Conservation (phyloP, 1,140 invertebrate species). For the Zaprionus gabonicus region DNA sequence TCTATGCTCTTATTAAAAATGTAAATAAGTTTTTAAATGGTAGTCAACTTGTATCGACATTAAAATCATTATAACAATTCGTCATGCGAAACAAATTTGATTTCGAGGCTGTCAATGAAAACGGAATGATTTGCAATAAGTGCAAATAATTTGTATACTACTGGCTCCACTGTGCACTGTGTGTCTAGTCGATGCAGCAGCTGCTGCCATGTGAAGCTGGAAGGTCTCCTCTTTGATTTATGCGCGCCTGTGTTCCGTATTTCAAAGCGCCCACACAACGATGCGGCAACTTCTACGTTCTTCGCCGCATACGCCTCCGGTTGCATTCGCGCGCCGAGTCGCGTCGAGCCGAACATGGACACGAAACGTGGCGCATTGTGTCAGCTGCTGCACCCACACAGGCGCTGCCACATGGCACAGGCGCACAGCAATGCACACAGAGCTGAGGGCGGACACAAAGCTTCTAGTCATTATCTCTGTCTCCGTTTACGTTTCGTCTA, state of each 20-base stretch:
- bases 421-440: constrained; percentile 54
- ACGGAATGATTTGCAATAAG: neutral
- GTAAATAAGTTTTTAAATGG: neutral
- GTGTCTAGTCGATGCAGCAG: neutral
- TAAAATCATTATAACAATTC: neutral
- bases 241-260: constrained; percentile 67
- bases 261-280: constrained; percentile 60
- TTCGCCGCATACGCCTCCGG: neutral
- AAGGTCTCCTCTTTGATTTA: constrained; percentile 36
- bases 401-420: constrained; percentile 59
- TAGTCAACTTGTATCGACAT: neutral
- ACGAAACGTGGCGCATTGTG: neutral
- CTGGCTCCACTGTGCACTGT: constrained; percentile 29
- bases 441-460: neutral
- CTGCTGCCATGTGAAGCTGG: constrained; percentile 36
- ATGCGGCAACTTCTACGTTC: neutral
- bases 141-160: neutral
- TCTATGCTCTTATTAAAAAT: neutral
- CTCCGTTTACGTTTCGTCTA: neutral
- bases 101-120: neutral
- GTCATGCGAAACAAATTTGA: neutral
- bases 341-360: constrained; percentile 5
- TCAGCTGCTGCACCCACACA: constrained; percentile 59
- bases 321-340: constrained; percentile 1
- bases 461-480: neutral